phyloP scores from a whole-genome alignment of 2,888 invertebrate genomes.

The Trichacis sp. region DNA sequence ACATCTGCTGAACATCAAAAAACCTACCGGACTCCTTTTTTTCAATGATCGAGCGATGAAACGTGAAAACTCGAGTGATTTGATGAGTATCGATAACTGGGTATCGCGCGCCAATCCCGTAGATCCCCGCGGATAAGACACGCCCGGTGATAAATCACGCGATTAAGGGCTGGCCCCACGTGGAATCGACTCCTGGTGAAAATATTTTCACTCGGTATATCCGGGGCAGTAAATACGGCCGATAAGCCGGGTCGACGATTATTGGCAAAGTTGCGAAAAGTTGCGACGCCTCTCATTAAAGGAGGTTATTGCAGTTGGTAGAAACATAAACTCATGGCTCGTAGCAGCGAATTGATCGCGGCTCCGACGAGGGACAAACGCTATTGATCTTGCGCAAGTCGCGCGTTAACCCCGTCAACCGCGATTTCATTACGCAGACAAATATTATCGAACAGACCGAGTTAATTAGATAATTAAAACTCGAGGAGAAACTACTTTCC shows the following conservation, averaged over 20 bases:
- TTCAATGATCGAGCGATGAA: too few relatives aligned
- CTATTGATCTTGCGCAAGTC: constrained; percentile 12
- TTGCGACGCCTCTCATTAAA: constrained; percentile 8
- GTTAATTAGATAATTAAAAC: constrained; percentile 63
- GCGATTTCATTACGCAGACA: constrained; percentile 58
- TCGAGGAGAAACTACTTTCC: constrained; percentile 45
- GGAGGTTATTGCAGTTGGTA: background rate
- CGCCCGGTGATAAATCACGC: constrained; percentile 1
- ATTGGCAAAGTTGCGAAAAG: constrained; percentile 8
- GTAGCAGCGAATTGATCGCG: background rate
- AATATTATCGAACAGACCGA: constrained; percentile 59
- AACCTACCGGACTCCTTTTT: too few relatives aligned
- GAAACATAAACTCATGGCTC: constrained; percentile 1
- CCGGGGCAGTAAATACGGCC: background rate
- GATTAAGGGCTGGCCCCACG: background rate
- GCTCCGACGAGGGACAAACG: constrained; percentile 7
- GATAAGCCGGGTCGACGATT: constrained; percentile 11
- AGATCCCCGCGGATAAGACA: too few relatives aligned
- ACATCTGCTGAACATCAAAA: too few relatives aligned
- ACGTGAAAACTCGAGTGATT: too few relatives aligned
- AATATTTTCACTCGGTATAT: background rate
- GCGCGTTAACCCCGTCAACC: constrained; percentile 46
- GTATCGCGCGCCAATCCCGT: too few relatives aligned
- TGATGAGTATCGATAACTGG: too few relatives aligned
- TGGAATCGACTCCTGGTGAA: background rate